phyloP scores from a whole-genome alignment of 2,113 vertebrate genomes.

The Chaetura pelagica region DNA sequence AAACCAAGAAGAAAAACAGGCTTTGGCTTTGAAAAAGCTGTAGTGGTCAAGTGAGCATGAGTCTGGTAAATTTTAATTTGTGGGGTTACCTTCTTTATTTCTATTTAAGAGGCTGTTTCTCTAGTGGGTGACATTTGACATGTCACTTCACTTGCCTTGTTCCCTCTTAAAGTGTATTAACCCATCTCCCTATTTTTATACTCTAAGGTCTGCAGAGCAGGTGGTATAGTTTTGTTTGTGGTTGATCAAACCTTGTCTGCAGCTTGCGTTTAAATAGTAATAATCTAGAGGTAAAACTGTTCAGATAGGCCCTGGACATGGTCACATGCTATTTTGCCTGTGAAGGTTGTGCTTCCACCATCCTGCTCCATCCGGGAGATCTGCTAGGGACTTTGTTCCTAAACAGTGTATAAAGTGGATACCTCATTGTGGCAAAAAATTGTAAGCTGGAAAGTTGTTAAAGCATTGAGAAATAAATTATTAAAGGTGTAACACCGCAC shows the following conservation, averaged over 20 bases:
- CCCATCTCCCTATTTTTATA: not conserved
- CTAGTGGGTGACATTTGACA: not conserved
- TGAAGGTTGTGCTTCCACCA: not conserved
- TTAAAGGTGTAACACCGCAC: not conserved
- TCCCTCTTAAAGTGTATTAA: not conserved
- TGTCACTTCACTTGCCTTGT: not conserved
- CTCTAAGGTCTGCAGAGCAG: not conserved
- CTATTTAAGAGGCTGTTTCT: not conserved
- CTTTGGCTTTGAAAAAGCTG: not conserved
- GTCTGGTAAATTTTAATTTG: not conserved
- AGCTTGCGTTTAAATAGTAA: not conserved
- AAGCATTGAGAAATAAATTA: not conserved
- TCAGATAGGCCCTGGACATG: not conserved
- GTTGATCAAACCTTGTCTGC: not conserved
- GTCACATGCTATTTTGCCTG: not conserved
- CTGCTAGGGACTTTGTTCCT: not conserved
- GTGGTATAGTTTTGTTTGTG: not conserved
- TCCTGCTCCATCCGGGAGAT: not conserved
- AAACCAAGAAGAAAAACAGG: not conserved
- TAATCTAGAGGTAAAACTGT: not conserved
- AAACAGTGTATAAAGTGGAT: not conserved
- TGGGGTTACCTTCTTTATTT: not conserved
- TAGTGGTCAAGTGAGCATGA: not conserved
- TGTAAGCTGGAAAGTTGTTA: not conserved
- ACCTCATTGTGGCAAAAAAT: not conserved